Percentiles rank a stretch among this genome's conserved stretches.
Conservation (phyloP, 2,113 vertebrate genomes). For the Chinchilla lanigera region DNA sequence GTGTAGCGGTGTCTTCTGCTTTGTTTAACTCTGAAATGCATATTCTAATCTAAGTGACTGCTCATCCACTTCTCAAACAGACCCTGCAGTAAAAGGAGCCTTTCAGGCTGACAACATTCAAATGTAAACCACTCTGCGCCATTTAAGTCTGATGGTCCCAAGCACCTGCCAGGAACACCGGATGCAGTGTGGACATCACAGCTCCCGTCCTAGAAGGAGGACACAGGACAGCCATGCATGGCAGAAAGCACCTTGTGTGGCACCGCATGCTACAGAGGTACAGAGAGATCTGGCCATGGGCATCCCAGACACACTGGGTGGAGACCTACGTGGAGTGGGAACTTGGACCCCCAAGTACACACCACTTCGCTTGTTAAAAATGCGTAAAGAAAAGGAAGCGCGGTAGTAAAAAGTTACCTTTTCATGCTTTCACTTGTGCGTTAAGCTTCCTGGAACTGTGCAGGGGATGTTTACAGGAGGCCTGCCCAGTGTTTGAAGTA, state of each 20-base stretch:
- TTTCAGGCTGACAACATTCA: background rate
- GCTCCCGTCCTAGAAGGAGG: background rate
- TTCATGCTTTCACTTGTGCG: background rate
- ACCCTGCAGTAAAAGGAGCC: background rate
- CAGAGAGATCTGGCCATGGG: too few species aligned
- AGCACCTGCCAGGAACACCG: too few species aligned
- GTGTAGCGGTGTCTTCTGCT: background rate
- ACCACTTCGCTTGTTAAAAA: background rate
- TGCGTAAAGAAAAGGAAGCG: background rate
- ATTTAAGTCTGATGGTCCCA: background rate
- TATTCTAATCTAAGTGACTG: background rate
- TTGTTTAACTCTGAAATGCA: background rate
- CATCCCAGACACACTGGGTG: background rate
- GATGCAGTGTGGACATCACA: background rate
- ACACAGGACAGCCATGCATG: accelerated
- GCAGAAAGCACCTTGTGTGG: accelerated
- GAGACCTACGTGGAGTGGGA: background rate
- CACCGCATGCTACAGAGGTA: accelerated
- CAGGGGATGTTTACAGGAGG: background rate
- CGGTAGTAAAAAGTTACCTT: background rate
- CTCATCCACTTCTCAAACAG: background rate
- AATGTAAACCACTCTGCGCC: background rate
- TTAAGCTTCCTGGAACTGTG: background rate
- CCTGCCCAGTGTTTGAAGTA: background rate
- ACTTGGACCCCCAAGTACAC: background rate